Evolutionary conservation across 1,140 invertebrate species (phyloP).

Genomic region (Acromyrmex charruanus): DNA sequence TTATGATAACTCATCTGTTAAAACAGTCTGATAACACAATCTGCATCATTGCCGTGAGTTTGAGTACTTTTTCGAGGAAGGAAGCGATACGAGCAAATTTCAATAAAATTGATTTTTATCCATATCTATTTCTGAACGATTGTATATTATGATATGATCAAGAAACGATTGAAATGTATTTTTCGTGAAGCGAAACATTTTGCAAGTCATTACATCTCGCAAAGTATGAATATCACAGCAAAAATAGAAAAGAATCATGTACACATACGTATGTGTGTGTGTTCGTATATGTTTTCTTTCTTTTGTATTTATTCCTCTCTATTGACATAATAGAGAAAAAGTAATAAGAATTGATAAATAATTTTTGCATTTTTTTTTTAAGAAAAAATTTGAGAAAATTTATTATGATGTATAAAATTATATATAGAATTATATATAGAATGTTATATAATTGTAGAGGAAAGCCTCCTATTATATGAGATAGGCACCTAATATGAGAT

Average conservation of each 20-base stretch:
- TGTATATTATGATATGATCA: not conserved
- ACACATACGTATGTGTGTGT: no score
- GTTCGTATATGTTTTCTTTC: no score
- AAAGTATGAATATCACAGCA: not conserved
- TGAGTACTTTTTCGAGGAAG: not conserved
- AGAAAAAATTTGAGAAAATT: no score
- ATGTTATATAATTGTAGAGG: no score
- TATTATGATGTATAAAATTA: no score
- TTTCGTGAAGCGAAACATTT: not conserved
- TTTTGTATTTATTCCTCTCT: no score
- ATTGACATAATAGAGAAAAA: no score
- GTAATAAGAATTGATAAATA: no score
- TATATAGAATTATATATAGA: no score
- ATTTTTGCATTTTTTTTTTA: no score
- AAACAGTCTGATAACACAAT: not conserved
- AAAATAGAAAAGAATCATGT: not conserved
- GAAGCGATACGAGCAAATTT: not conserved
- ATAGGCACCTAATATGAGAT: no score
- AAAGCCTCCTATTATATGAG: no score
- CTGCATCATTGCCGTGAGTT: not conserved
- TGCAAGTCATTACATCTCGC: not conserved
- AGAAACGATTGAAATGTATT: not conserved
- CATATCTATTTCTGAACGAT: not conserved
- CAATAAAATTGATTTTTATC: not conserved
- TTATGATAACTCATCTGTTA: not conserved